Base-by-base conservation (phyloP, 2,888 invertebrate genomes). In the Taphrorychus bicolor region DNA sequence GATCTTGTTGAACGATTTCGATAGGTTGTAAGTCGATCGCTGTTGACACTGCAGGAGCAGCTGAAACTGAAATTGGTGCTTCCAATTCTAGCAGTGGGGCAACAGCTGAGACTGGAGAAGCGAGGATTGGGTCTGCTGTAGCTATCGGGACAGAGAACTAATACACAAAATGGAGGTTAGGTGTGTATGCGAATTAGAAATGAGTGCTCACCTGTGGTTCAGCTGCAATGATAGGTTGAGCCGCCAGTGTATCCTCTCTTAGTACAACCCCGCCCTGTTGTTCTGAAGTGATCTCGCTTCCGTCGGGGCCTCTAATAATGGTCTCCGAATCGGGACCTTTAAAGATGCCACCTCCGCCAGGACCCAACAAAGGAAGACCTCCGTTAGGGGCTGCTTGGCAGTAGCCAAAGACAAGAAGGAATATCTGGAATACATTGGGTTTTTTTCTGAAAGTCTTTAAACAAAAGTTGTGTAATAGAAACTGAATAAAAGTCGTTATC, bases 221-320 rank as follows among this genome's bases (percentile, higher is more conserved):
- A 18, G 75, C 76, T 5, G 72, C 75, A 11, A 76, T 59, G n/a
- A 77, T 75, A 1, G 76, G 73, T 58, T 73, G 56, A 5, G 5
- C 42, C 2, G 24, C 48, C 11, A 74, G 54, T 41, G 42, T 62
- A 45, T 70, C 49, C n/a, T 66, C 69, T 5, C 69, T 70, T 9
- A 70, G 62, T 7, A 77, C 74, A 7, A 69, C 71, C 16, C 80
- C 81, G 19, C 78, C 77, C 59, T 70, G 72, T 23, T 76, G 76
- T 69, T 77, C 77, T 24, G 81, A 73, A 3, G 78, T 80, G 40
- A 82, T 81, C 4, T 77, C 73, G 59, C 80, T 80, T 14, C 82
- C 82, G 72, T 82, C 82, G 5, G 82, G 82, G 17, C 82, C 82
- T 74, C 77, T 75, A 32, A 82, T 80, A 23, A 82, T 79, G 1